Evolutionary conservation across 2,113 vertebrate genomes (phyloP).

Genomic region (Catagonus wagneri): DNA sequence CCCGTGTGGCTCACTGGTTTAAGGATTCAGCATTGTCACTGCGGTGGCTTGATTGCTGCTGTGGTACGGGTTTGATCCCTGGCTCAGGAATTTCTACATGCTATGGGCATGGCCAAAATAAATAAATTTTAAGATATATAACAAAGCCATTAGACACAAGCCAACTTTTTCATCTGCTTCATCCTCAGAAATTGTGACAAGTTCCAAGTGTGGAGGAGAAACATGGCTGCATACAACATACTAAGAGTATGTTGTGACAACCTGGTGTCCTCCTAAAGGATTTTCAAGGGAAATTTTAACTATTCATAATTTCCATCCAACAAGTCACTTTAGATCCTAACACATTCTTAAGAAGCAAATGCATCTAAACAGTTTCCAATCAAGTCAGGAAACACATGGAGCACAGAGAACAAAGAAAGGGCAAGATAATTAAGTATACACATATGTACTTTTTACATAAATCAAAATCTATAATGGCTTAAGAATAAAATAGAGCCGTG

Average conservation of each 20-base stretch:
- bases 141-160: constrained; percentile 15
- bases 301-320: constrained; percentile 14
- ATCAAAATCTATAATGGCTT: neutral
- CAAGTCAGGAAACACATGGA: neutral
- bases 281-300: constrained; percentile 31
- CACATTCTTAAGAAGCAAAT: constrained; percentile 35
- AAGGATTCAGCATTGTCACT: too few relatives aligned
- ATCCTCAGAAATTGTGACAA: neutral
- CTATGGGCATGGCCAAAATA: too few relatives aligned
- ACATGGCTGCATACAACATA: neutral
- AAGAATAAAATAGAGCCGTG: neutral
- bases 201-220: constrained; percentile 48
- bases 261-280: neutral
- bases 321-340: constrained; percentile 20
- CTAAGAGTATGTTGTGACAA: neutral
- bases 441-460: neutral
- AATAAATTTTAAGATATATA: neutral
- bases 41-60: too few relatives aligned
- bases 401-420: neutral
- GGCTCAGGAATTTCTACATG: too few relatives aligned
- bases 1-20: too few relatives aligned
- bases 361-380: neutral
- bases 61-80: too few relatives aligned
- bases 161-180: constrained; percentile 30
- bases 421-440: neutral